Base-by-base conservation (phyloP, 2,113 vertebrate genomes). In the Plotosus lineatus region DNA sequence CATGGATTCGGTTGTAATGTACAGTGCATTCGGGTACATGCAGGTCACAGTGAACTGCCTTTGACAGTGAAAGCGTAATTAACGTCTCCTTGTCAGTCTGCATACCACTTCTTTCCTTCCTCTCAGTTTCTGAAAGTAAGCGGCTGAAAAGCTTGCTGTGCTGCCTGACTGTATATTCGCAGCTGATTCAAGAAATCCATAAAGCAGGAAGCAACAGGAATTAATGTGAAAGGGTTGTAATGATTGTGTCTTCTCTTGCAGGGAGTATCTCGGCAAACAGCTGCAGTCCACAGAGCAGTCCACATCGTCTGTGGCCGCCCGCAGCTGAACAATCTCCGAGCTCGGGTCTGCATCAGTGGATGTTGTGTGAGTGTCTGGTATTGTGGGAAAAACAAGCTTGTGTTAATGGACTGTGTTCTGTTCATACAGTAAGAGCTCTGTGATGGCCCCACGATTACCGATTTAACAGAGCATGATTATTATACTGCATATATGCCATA, bases 211-310 rank as follows among this genome's bases (percentile, higher is more conserved):
- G 28, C 38, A 14, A 44, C 4, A 6, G 51, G 31, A 38, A 31
- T 61, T 33, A 26, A 26, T 44, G 40, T 73, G 23, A 69, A 75
- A 7, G 23, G 19, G 17, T 40, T 26, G 10, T 84, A 77, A 85
- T 40, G 19, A 6, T 56, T 63, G 19, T 79, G 19, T 83, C 6
- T 81, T 77, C 42, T 61, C 51, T 84, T 84, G 26, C 88, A 94
- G 93, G 93, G 93, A 94, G 87, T 94, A 94, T 82, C 88, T 94
- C 71, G 93, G 93, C 11, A 89, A 93, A 68, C 93, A 94, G 38
- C 89, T 94, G 3, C 93, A 94, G 92, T 93, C 93, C 80, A 80
- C 80, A 0, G 93, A 94, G 85, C 93, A 93, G 46, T 36, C 80
- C 46, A 80, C 92, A 44, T 89, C 89, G 0, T 91, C 89, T 1